Percentiles rank a stretch among this genome's conserved stretches.
phyloP scores from a whole-genome alignment of 2,888 invertebrate species.

The Drosophila nr. perissopoda region DNA sequence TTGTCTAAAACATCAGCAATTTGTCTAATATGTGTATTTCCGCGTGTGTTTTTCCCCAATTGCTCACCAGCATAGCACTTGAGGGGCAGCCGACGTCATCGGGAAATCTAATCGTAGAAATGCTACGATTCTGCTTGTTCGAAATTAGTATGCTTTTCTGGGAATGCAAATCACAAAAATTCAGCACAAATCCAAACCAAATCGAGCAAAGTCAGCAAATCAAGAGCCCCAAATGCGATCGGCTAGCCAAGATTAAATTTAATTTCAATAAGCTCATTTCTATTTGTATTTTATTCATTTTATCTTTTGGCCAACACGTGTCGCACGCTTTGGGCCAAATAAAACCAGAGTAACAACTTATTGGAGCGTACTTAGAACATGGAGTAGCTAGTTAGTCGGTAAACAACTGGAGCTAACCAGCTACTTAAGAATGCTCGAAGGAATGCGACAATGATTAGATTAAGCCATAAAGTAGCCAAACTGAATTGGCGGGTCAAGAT shows the following conservation, averaged over 20 bases:
- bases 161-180: conserved; percentile 28
- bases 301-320: conserved; percentile 56
- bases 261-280: conserved; percentile 21
- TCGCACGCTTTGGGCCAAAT: conserved; percentile 49
- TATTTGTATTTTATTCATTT: conserved; percentile 12
- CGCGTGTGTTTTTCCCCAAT: conserved; percentile 1
- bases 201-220: conserved; percentile 12
- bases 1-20: neutral
- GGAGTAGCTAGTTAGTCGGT: conserved; percentile 5
- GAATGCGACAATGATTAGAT: conserved; percentile 71
- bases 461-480: conserved; percentile 34
- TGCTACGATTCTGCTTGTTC: conserved; percentile 7
- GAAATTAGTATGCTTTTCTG: conserved; percentile 43
- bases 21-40: neutral
- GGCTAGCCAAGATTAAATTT: conserved; percentile 42
- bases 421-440: conserved; percentile 52
- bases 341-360: conserved; percentile 39
- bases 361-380: conserved; percentile 36
- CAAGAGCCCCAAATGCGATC: conserved; percentile 11
- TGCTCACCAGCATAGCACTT: conserved; percentile 19
- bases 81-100: conserved; percentile 30
- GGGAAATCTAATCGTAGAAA: conserved; percentile 46
- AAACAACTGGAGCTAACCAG: conserved; percentile 7
- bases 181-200: neutral
- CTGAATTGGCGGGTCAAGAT: conserved; percentile 51